phyloP scores from a whole-genome alignment of 2,888 invertebrate genomes.

The Dilophus febrilis region DNA sequence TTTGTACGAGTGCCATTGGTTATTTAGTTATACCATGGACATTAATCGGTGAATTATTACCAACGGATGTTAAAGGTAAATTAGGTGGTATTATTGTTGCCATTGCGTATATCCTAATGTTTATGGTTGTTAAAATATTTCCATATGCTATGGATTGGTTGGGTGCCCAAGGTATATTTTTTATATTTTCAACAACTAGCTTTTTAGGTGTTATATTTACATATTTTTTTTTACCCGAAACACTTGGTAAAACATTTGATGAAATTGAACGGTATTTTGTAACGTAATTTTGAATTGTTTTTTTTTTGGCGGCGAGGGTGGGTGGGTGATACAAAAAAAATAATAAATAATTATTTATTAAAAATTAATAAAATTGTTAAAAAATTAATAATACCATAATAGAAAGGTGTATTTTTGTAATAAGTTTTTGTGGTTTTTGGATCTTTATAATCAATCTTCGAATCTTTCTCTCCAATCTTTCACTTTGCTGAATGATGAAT shows the following conservation, averaged over 20 bases:
- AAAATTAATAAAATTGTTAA: too few relatives aligned
- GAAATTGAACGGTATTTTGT: slow-evolving; percentile 35
- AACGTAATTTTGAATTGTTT: too few relatives aligned
- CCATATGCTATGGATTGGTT: slow-evolving; percentile 30
- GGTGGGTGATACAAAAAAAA: too few relatives aligned
- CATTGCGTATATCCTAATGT: slow-evolving; percentile 37
- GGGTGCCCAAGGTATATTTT: slow-evolving; percentile 31
- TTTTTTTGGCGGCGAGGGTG: too few relatives aligned
- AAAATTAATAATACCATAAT: too few relatives aligned
- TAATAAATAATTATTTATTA: too few relatives aligned
- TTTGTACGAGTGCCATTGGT: slow-evolving; percentile 35
- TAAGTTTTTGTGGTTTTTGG: too few relatives aligned
- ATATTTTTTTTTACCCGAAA: slow-evolving; percentile 37
- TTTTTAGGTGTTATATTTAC: slow-evolving; percentile 30
- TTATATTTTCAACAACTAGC: slow-evolving; percentile 31
- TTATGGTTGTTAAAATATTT: slow-evolving; percentile 34
- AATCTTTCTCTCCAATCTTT: too few relatives aligned
- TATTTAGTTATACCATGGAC: slow-evolving; percentile 42
- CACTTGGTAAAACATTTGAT: slow-evolving; percentile 35
- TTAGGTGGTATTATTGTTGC: slow-evolving; percentile 35
- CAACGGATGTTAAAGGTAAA: slow-evolving; percentile 25
- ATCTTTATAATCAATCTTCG: too few relatives aligned
- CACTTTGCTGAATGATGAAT: too few relatives aligned
- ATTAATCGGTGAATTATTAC: slow-evolving; percentile 25
- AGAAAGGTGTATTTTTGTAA: too few relatives aligned